Conservation (phyloP, 2,888 invertebrate species). For the Zele albiditarsus region DNA sequence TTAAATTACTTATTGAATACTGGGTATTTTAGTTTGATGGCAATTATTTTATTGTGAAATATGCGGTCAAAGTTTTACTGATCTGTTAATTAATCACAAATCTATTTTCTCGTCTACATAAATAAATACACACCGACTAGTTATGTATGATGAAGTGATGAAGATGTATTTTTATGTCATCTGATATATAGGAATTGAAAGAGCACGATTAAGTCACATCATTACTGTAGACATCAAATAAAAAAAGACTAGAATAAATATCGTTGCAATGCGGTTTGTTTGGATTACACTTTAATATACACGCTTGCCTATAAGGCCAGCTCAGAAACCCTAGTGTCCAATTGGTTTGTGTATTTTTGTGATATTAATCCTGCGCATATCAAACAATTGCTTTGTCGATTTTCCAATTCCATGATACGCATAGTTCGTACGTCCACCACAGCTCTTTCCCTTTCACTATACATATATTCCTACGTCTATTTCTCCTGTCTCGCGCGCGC, state of each 20-base stretch:
- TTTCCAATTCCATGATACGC: constrained; percentile 33
- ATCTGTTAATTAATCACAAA: neutral
- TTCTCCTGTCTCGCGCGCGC: neutral
- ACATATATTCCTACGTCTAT: too few species aligned
- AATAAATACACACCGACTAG: neutral
- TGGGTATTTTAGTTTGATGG: too few species aligned
- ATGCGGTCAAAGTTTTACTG: neutral
- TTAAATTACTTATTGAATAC: too few species aligned
- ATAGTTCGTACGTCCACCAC: neutral
- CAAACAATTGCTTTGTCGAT: constrained; percentile 33
- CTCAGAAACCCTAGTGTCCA: neutral
- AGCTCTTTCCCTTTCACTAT: neutral
- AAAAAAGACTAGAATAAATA: neutral
- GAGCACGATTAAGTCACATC: neutral
- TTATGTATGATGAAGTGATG: too few species aligned
- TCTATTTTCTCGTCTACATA: neutral
- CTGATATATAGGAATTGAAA: neutral
- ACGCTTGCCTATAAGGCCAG: neutral
- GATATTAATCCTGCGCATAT: constrained; percentile 30
- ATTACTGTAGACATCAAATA: neutral
- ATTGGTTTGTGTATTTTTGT: constrained; percentile 15
- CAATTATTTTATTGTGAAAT: neutral
- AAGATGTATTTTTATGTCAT: neutral
- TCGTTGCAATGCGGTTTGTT: neutral
- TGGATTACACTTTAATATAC: too few species aligned